Evolutionary conservation across 2,888 invertebrate species (phyloP).

Genomic region (Tholera decimalis): DNA sequence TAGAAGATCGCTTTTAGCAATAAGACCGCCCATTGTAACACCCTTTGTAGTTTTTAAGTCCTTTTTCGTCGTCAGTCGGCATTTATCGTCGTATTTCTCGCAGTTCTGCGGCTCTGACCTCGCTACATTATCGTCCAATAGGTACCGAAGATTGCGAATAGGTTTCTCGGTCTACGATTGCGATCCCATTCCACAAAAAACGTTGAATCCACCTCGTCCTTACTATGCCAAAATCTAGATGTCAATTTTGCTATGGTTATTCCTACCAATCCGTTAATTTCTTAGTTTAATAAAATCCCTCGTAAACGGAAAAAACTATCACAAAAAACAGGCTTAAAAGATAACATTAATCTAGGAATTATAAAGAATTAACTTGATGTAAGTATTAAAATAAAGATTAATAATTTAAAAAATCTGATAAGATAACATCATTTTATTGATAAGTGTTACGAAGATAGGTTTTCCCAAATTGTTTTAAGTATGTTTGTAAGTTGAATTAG

Average conservation of each 20-base stretch:
- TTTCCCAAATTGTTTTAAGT: slow-evolving; percentile 20
- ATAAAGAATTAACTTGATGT: slow-evolving; percentile 42
- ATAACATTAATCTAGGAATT: slow-evolving; percentile 47
- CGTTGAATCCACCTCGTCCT: too few species aligned
- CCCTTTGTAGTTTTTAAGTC: too few species aligned
- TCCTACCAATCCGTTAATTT: not conserved
- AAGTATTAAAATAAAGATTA: slow-evolving; percentile 49
- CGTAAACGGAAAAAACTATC: slow-evolving; percentile 20
- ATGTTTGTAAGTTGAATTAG: not conserved
- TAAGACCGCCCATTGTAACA: too few species aligned
- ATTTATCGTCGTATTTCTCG: too few species aligned
- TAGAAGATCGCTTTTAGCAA: too few species aligned
- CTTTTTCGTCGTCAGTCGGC: too few species aligned
- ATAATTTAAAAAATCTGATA: slow-evolving; percentile 41
- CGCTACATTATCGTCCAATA: too few species aligned
- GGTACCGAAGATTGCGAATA: too few species aligned
- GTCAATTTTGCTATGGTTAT: not conserved
- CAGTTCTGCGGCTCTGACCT: too few species aligned
- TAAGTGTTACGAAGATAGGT: slow-evolving; percentile 19
- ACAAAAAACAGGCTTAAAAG: slow-evolving; percentile 29
- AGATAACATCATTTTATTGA: slow-evolving; percentile 45
- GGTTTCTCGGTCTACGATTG: too few species aligned
- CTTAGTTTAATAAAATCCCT: slow-evolving; percentile 2
- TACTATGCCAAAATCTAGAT: too few species aligned
- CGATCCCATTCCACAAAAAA: too few species aligned